Conservation (phyloP, 2,113 vertebrate genomes). For the Ammodytes marinus region DNA sequence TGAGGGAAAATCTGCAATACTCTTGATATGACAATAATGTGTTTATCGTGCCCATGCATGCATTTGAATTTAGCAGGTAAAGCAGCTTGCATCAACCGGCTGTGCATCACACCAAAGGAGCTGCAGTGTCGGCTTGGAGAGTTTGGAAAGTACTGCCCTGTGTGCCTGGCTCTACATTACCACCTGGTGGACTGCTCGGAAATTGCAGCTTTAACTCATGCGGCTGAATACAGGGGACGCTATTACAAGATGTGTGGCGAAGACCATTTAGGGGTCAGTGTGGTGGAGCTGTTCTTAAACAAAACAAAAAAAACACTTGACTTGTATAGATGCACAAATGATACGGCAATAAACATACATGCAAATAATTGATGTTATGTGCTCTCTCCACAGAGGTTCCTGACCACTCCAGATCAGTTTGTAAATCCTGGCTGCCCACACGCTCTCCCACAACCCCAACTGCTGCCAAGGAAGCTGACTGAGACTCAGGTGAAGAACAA, state of each 20-base stretch:
- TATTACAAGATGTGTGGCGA: conserved; percentile 93
- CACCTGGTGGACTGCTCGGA: conserved; percentile 90
- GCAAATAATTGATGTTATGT: not conserved
- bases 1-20: not conserved
- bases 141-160: conserved; percentile 92
- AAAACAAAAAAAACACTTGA: no score
- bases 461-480: conserved; percentile 88
- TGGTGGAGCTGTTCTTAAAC: not conserved
- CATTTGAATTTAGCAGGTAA: conserved; percentile 81
- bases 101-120: conserved; percentile 91
- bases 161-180: conserved; percentile 89
- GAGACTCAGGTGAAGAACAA: conserved; percentile 85
- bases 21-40: not conserved
- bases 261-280: conserved; percentile 87
- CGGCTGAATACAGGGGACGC: conserved; percentile 88
- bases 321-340: no score
- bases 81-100: conserved; percentile 89
- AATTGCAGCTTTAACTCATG: conserved; percentile 82
- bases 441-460: conserved; percentile 84
- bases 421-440: conserved; percentile 87
- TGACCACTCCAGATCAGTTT: conserved; percentile 89
- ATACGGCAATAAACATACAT: not conserved
- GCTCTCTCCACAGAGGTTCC: conserved; percentile 86
- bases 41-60: not conserved
- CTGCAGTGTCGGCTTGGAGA: conserved; percentile 88